Conservation (phyloP, 1,140 invertebrate species). For the Meloidogyne hapla region DNA sequence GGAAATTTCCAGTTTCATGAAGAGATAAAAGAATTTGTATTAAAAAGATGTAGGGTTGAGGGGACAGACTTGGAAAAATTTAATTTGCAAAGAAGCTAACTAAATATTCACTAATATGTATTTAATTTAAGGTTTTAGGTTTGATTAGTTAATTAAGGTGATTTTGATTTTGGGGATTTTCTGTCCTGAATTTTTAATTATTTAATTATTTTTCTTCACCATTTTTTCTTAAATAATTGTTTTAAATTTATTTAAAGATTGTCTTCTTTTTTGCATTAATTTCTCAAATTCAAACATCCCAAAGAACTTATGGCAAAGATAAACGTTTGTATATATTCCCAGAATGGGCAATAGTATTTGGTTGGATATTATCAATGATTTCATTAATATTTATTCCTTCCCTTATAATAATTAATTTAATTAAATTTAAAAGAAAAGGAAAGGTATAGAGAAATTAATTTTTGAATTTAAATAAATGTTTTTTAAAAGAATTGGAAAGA, state of each 20-base stretch:
- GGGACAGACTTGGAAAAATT: no score
- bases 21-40: no score
- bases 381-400: conserved; percentile 33
- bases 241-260: conserved; percentile 27
- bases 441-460: conserved; percentile 14
- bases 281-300: conserved; percentile 13
- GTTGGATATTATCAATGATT: conserved; percentile 40
- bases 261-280: conserved; percentile 32
- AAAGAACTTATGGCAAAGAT: conserved; percentile 38
- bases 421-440: conserved; percentile 39
- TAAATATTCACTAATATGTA: no score
- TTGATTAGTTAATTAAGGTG: no score
- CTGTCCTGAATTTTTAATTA: no score
- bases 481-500: conserved; percentile 25
- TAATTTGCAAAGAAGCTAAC: no score
- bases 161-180: no score
- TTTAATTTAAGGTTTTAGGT: no score
- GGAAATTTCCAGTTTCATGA: no score
- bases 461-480: neutral
- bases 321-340: conserved; percentile 39
- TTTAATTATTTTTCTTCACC: no score
- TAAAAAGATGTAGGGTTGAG: no score
- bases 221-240: no score
- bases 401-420: conserved; percentile 32
- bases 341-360: conserved; percentile 38